Base-by-base conservation (phyloP, 2,888 invertebrate genomes). In the Prionchulus punctatus region DNA sequence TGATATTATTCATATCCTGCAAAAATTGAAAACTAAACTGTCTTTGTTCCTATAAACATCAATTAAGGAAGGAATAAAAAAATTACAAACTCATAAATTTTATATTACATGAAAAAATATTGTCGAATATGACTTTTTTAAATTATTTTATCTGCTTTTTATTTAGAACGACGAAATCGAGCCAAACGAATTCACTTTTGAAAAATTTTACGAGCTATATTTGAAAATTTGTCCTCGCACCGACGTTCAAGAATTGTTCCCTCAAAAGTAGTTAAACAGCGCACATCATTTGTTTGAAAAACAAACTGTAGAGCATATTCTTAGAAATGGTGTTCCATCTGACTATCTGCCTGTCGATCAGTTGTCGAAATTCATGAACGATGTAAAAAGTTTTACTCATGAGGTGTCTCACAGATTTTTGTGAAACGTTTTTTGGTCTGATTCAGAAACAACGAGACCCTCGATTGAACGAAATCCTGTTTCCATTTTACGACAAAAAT, bases 201-300 rank as follows among this genome's bases (percentile, higher is more conserved):
- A 98, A 64, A 96, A 94, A 73, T 99, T 99, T 75, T 94, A 96
- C 75, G 85, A 87, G 54, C 78, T 98, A 15, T 98, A 98, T 74
- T 94, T 94, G 73, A 96, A 92, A 78, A 94, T 98, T 68, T 98
- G 96, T 70, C 98, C 98, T 1, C 80, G 98, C 66, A 92, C 91
- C 67, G 98, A 99, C 73, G 96, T 98, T 65, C 94, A 98, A 69
- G 96, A 96, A 71, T 77, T 99, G 30, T 99, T 96, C 72, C 82
- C 87, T 71, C 83, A 85, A 60, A 85, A 94, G 94, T 94, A 78
- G n/a, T n/a, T n/a, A n/a, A n/a, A n/a, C n/a, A n/a, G n/a, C n/a
- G n/a, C n/a, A n/a, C n/a, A n/a, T n/a, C n/a, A 83, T 89, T 81
- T 62, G 55, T 30, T 67, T 67, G n/a, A 21, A 26, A 31, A 23